Conservation (phyloP, 1,140 invertebrate species). For the Ruditapes philippinarum region DNA sequence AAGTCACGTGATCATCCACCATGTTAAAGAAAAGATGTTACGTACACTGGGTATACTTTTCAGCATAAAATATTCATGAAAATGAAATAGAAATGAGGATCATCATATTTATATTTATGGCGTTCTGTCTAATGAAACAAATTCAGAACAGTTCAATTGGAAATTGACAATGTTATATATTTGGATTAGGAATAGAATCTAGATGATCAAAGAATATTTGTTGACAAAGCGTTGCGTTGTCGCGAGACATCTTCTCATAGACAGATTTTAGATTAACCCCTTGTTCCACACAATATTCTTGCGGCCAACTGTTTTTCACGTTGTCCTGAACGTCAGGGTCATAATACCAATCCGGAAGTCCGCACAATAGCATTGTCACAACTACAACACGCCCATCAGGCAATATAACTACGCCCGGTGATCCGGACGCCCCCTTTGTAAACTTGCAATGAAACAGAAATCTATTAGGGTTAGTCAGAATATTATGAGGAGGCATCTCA, state of each 20-base stretch:
- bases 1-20: too few relatives aligned
- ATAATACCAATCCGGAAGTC: constrained; percentile 47
- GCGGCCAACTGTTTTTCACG: neutral
- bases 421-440: constrained; percentile 28
- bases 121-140: too few relatives aligned
- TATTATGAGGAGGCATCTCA: neutral
- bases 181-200: constrained; percentile 1
- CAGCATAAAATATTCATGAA: too few relatives aligned
- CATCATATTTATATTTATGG: too few relatives aligned
- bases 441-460: constrained; percentile 42
- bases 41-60: too few relatives aligned
- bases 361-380: constrained; percentile 43
- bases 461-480: neutral
- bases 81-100: too few relatives aligned
- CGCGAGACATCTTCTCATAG: neutral
- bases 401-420: constrained; percentile 6
- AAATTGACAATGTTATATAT: neutral
- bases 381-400: constrained; percentile 25
- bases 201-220: constrained; percentile 1
- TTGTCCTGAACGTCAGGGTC: neutral
- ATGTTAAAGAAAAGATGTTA: too few relatives aligned
- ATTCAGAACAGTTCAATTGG: too few relatives aligned
- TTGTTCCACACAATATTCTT: constrained; percentile 35
- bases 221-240: neutral
- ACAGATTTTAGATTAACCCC: constrained; percentile 30